A percentile compares a stretch with the other conserved stretches of the same genome.
Evolutionary conservation across 1,140 invertebrate species (phyloP).

Genomic region (Idris sp.): DNA sequence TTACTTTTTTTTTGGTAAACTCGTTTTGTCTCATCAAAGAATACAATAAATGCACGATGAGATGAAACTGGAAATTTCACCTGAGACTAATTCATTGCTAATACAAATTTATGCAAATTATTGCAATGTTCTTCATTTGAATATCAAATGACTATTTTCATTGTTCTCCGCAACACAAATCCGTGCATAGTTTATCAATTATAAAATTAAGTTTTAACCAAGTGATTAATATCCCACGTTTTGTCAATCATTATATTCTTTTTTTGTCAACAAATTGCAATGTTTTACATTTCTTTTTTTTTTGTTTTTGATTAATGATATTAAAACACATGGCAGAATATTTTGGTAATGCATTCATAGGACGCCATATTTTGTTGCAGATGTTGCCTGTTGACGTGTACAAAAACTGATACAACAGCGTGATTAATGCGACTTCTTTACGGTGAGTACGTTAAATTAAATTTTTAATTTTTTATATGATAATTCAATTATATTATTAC

Average conservation of each 20-base stretch:
- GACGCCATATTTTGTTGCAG: constrained; percentile 45
- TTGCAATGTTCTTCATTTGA: constrained; percentile 50
- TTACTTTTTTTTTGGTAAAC: too few relatives aligned
- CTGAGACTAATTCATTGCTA: constrained; percentile 48
- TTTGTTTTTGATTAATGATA: constrained; percentile 2
- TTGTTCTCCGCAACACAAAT: constrained; percentile 40
- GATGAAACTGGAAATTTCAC: constrained; percentile 41
- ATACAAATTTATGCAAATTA: constrained; percentile 59
- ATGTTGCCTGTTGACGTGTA: constrained; percentile 45
- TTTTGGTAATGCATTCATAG: constrained; percentile 24
- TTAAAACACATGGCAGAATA: neutral
- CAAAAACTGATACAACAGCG: constrained; percentile 25
- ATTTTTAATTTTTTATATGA: too few relatives aligned
- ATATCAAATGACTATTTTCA: constrained; percentile 57
- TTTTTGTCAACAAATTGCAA: too few relatives aligned
- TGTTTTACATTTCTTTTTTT: too few relatives aligned
- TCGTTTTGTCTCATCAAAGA: constrained; percentile 40
- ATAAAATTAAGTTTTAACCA: constrained; percentile 47
- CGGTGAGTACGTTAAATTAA: constrained; percentile 41
- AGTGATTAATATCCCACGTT: constrained; percentile 26
- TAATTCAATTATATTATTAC: too few relatives aligned
- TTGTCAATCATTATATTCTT: constrained; percentile 26
- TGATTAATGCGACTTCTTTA: constrained; percentile 40
- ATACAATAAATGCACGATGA: constrained; percentile 37
- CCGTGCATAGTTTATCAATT: constrained; percentile 44